These are phyloP conservation scores for Cardiocondyla obscurior DNA, from an alignment of 1,140 invertebrate species.

Conservation along the genomic window DNA sequence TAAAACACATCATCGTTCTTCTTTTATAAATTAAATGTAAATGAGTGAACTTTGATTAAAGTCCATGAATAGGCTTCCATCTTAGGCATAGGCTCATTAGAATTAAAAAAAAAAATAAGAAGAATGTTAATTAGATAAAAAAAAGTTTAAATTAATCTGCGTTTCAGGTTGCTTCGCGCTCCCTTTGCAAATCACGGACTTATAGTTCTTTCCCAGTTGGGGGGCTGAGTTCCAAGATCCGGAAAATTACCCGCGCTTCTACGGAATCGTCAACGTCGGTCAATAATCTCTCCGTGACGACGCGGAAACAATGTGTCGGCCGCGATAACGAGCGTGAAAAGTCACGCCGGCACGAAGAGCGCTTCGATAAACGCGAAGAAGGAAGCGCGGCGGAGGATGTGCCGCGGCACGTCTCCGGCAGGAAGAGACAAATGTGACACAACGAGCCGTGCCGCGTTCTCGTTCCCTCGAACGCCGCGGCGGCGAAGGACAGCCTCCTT, in stretches of 20 bases:
- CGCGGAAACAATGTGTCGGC: neutral
- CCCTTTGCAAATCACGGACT: neutral
- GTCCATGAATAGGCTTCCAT: too few species aligned
- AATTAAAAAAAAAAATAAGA: too few species aligned
- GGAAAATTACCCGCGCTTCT: neutral
- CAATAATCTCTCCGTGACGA: neutral
- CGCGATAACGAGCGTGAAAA: slow-evolving; percentile 40
- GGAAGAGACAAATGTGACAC: slow-evolving; percentile 19
- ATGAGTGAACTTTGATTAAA: neutral
- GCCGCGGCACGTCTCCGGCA: neutral
- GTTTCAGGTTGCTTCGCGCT: neutral
- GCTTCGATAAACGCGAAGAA: neutral
- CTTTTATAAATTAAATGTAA: neutral
- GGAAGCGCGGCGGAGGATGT: slow-evolving; percentile 10
- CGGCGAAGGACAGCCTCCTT: too few species aligned
- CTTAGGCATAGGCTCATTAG: too few species aligned
- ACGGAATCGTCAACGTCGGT: slow-evolving; percentile 1
- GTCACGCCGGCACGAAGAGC: slow-evolving; percentile 4
- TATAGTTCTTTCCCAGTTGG: neutral
- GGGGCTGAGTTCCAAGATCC: neutral
- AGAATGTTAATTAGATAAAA: too few species aligned
- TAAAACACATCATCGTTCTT: neutral
- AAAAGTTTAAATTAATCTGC: too few species aligned
- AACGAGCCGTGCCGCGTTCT: neutral
- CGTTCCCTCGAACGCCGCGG: neutral